Conservation (phyloP, 2,797 vertebrate genomes). For the Diplodus puntazzo region DNA sequence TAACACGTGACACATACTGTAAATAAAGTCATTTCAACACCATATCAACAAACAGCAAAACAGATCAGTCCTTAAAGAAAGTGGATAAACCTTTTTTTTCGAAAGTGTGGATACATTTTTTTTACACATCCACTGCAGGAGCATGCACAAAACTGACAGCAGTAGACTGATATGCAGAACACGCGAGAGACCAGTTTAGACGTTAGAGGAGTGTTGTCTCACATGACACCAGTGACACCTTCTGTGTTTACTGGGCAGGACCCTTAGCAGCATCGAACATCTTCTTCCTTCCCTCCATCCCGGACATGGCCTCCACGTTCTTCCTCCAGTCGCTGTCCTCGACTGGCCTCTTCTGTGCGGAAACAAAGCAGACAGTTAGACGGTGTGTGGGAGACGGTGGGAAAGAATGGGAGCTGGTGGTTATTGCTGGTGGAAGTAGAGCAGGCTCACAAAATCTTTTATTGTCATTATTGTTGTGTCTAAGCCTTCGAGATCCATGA, state of each 20-base stretch:
- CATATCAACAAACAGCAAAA: slow-evolving; percentile 4
- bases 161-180: background rate
- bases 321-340: slow-evolving; percentile 98
- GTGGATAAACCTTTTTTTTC: background rate
- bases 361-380: slow-evolving; percentile 3
- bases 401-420: background rate
- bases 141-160: background rate
- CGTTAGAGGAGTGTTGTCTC: background rate
- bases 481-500: slow-evolving; percentile 40
- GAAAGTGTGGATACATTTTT: background rate
- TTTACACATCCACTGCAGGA: slow-evolving; percentile 17
- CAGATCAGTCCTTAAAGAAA: background rate
- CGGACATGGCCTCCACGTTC: slow-evolving; percentile 97
- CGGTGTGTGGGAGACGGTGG: background rate
- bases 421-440: slow-evolving; percentile 17
- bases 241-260: slow-evolving; percentile 85
- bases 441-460: slow-evolving; percentile 5
- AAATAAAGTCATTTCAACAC: slow-evolving; percentile 2
- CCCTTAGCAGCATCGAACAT: slow-evolving; percentile 97
- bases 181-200: background rate
- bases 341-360: slow-evolving; percentile 87
- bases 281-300: slow-evolving; percentile 98
- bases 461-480: slow-evolving; percentile 24
- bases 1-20: background rate
- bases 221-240: background rate